phyloP scores from a whole-genome alignment of 2,888 invertebrate genomes.

The Microdon myrmicae region DNA sequence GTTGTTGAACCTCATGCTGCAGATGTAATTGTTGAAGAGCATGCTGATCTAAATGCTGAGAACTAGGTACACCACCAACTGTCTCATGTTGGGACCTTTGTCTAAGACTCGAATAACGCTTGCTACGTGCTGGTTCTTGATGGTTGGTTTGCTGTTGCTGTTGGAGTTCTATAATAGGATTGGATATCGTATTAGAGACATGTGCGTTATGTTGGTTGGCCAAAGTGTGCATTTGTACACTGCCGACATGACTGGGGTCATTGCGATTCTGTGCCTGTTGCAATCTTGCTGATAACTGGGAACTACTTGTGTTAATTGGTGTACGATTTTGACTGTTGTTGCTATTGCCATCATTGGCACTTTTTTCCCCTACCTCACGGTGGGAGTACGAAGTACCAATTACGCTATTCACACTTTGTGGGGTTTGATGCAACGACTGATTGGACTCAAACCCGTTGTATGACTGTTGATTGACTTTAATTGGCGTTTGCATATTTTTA shows the following conservation, averaged over 20 bases:
- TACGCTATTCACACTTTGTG: conserved; percentile 21
- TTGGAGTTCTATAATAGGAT: conserved; percentile 36
- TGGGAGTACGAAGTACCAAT: conserved; percentile 22
- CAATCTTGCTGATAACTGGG: conserved; percentile 62
- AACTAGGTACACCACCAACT: conserved; percentile 16
- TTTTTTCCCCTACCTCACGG: conserved; percentile 29
- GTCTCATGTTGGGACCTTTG: conserved; percentile 60
- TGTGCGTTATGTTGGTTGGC: conserved; percentile 59
- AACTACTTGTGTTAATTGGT: conserved; percentile 18
- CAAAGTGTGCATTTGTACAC: conserved; percentile 66
- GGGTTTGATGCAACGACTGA: conserved; percentile 15
- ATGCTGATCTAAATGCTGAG: conserved; percentile 56
- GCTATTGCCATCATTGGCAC: conserved; percentile 19
- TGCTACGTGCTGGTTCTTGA: conserved; percentile 69
- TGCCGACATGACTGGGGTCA: conserved; percentile 66
- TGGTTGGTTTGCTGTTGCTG: conserved; percentile 59
- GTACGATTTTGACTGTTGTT: conserved; percentile 9
- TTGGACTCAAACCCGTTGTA: conserved; percentile 35
- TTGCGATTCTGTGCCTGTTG: conserved; percentile 65
- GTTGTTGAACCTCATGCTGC: conserved; percentile 56
- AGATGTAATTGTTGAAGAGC: conserved; percentile 56
- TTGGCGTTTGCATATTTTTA: conserved; percentile 23
- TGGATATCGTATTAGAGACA: conserved; percentile 39
- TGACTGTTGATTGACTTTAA: conserved; percentile 25
- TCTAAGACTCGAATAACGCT: conserved; percentile 75